phyloP scores from a whole-genome alignment of 2,113 vertebrate genomes.

The Colistium nudipinnis region DNA sequence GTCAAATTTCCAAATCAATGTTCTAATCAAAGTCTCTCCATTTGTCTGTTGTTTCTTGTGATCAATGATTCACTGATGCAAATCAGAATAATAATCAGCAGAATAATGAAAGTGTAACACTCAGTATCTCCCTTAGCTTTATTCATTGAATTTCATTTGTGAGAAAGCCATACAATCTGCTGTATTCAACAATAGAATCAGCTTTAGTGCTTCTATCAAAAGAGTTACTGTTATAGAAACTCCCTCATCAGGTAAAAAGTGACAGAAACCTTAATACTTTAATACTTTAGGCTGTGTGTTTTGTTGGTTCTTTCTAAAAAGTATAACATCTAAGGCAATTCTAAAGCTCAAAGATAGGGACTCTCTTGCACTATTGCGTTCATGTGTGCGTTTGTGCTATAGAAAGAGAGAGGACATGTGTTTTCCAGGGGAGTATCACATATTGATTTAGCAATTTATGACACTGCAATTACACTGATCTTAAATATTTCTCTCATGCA shows the following conservation, averaged over 20 bases:
- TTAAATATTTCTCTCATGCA: conserved; percentile 49
- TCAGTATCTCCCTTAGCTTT: conserved; percentile 23
- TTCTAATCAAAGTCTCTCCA: conserved; percentile 15
- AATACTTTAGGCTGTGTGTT: conserved; percentile 1
- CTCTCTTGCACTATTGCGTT: conserved; percentile 16
- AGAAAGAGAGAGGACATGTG: conserved; percentile 23
- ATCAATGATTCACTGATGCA: background rate
- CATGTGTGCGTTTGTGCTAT: background rate
- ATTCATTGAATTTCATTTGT: conserved; percentile 44
- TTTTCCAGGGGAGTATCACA: conserved; percentile 26
- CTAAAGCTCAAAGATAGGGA: conserved; percentile 14
- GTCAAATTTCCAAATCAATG: no score
- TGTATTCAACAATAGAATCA: conserved; percentile 23
- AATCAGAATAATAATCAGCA: conserved; percentile 3
- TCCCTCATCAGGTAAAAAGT: conserved; percentile 4
- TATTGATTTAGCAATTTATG: conserved; percentile 70
- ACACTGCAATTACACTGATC: conserved; percentile 33
- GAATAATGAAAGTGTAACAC: conserved; percentile 30
- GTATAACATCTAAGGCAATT: conserved; percentile 3
- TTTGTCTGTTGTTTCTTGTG: conserved; percentile 10
- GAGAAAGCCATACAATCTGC: conserved; percentile 28
- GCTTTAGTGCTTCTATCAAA: conserved; percentile 1
- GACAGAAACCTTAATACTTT: background rate
- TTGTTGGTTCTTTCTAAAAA: background rate
- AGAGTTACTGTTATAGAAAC: background rate